Evolutionary conservation across 2,797 vertebrate genomes (phyloP).

Genomic region (Nannoperca obscura): DNA sequence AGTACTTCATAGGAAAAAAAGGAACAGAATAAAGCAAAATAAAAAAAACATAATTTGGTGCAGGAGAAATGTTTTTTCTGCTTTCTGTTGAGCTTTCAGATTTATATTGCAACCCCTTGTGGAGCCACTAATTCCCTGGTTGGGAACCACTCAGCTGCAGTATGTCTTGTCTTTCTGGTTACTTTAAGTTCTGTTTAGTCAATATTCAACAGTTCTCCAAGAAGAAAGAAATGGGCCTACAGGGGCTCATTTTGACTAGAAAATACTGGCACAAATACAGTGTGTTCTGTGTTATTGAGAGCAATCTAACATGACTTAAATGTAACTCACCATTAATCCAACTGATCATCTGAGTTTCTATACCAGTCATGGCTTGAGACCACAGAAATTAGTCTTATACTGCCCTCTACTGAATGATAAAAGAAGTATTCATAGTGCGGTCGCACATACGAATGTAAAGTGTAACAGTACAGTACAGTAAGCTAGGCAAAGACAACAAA

Average conservation of each 20-base stretch:
- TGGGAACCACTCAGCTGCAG: neutral
- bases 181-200: neutral
- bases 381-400: slow-evolving; percentile 16
- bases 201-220: neutral
- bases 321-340: slow-evolving; percentile 7
- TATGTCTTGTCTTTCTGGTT: neutral
- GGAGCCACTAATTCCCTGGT: too few species aligned
- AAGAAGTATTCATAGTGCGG: neutral
- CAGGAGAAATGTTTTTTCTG: neutral
- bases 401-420: slow-evolving; percentile 61
- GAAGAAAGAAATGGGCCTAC: neutral
- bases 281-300: neutral
- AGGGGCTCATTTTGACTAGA: neutral
- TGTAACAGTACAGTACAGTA: too few species aligned
- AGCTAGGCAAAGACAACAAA: neutral
- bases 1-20: neutral
- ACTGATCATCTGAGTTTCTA: neutral
- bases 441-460: neutral
- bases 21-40: neutral
- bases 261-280: too few species aligned
- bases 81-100: neutral
- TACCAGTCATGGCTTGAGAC: too few species aligned
- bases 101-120: neutral
- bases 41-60: neutral
- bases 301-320: neutral